Evolutionary conservation across 2,113 vertebrate genomes (phyloP).

Genomic region (Laterallus jamaicensis): DNA sequence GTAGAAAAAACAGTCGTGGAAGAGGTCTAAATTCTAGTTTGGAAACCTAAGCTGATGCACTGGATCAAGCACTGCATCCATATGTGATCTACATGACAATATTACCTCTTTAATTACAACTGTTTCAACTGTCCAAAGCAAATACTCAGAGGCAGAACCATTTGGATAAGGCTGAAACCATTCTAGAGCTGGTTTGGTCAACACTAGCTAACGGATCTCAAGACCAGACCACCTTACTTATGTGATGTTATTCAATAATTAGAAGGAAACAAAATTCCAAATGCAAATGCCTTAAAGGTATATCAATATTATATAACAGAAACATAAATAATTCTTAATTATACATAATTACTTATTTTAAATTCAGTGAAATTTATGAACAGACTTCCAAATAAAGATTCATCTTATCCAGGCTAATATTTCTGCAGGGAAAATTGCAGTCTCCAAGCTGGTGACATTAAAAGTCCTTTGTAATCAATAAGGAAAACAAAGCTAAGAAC

Average conservation of each 20-base stretch:
- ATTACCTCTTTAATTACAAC: neutral
- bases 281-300: neutral
- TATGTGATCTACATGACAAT: neutral
- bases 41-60: neutral
- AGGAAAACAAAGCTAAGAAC: fast-evolving
- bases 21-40: neutral
- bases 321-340: neutral
- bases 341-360: neutral
- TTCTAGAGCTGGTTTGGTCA: neutral
- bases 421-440: neutral
- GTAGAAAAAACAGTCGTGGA: neutral
- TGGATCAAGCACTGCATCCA: neutral
- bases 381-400: neutral
- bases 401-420: neutral
- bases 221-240: fast-evolving
- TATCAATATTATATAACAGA: neutral
- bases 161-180: neutral
- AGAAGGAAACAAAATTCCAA: neutral
- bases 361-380: neutral
- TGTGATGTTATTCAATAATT: neutral
- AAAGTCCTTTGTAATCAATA: neutral
- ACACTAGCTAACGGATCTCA: neutral
- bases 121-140: neutral
- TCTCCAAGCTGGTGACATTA: neutral
- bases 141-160: neutral